phyloP scores from a whole-genome alignment of 2,113 vertebrate species.

The Triplophysa rosa region DNA sequence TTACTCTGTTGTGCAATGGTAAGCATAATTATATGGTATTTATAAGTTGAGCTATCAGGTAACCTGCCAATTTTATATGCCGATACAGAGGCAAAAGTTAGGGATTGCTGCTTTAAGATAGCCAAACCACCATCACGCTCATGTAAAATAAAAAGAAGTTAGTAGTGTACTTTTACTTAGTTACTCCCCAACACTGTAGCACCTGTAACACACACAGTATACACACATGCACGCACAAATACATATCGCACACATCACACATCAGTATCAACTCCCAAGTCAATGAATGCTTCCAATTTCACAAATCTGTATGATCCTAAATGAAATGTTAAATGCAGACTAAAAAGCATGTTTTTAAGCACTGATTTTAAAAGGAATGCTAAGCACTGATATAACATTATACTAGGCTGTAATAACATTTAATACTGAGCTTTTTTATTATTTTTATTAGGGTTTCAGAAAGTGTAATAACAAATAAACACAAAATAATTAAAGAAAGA shows the following conservation, averaged over 20 bases:
- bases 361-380: background rate
- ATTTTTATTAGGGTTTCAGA: background rate
- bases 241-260: background rate
- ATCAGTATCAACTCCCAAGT: conserved; percentile 4
- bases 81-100: no score
- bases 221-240: conserved; percentile 36
- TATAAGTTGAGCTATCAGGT: no score
- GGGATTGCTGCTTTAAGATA: no score
- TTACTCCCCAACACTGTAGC: conserved; percentile 1
- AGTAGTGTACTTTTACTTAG: background rate
- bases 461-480: background rate
- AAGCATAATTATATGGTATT: no score
- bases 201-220: conserved; percentile 3
- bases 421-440: background rate
- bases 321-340: background rate
- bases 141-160: background rate
- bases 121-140: no score
- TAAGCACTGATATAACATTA: background rate
- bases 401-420: background rate
- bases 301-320: background rate
- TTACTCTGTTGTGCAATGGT: no score
- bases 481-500: background rate
- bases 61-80: no score
- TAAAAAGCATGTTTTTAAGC: background rate
- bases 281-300: conserved; percentile 22